Conservation (phyloP, 2,797 vertebrate genomes). For the Fundulus diaphanus region DNA sequence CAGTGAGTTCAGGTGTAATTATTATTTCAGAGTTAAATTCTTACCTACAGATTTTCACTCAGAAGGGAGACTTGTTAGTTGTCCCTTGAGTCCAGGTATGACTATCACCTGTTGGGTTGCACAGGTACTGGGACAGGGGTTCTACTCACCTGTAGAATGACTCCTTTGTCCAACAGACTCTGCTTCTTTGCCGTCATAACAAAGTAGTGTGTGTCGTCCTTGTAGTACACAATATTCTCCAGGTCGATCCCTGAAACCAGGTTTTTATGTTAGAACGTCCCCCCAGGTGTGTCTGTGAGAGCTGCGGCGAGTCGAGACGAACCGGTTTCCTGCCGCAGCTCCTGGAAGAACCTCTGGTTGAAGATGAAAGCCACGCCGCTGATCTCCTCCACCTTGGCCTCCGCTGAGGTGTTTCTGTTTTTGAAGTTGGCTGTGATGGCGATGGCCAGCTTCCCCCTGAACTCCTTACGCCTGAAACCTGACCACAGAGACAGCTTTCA, state of each 20-base stretch:
- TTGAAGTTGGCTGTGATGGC: slow-evolving; percentile 98
- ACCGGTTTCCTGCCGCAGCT: slow-evolving; percentile 90
- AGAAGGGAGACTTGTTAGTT: slow-evolving; percentile 24
- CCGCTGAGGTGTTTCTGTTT: slow-evolving; percentile 93
- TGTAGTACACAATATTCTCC: slow-evolving; percentile 99
- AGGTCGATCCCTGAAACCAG: slow-evolving; percentile 88
- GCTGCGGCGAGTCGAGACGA: not conserved
- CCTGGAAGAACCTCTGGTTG: slow-evolving; percentile 97
- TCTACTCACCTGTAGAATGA: slow-evolving; percentile 86
- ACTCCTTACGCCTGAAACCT: slow-evolving; percentile 97
- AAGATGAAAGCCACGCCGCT: slow-evolving; percentile 98
- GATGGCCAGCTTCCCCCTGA: slow-evolving; percentile 94
- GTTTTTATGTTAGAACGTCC: not conserved
- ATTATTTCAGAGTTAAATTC: too few relatives aligned
- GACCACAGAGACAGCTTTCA: not conserved
- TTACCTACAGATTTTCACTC: not conserved
- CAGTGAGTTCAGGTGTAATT: too few relatives aligned
- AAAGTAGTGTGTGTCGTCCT: slow-evolving; percentile 98
- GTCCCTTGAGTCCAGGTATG: not conserved
- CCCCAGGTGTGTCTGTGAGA: not conserved
- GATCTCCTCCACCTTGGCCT: slow-evolving; percentile 97
- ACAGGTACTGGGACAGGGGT: not conserved
- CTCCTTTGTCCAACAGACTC: slow-evolving; percentile 94
- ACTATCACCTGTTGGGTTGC: not conserved
- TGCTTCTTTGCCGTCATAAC: slow-evolving; percentile 99